Evolutionary conservation across 1,140 invertebrate species (phyloP), one percentile per base, ranked within the genome.

Genomic region (Heliconius himera): DNA sequence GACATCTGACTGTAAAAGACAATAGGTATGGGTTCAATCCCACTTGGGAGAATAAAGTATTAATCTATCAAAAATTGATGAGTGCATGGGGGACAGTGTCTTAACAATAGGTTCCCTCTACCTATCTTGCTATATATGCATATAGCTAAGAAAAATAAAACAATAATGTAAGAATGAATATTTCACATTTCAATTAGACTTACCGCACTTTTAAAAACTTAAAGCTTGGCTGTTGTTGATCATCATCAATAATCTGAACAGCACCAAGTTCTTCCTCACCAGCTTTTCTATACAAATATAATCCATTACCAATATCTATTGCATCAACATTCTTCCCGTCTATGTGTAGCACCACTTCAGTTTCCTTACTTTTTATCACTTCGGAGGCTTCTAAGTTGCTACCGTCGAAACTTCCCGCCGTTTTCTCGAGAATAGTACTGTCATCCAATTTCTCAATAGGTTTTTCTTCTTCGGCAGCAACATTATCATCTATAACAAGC

Each of bases 141-240:
- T 56, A 1, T 8, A 56, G 5, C 51, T 22, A n/a, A 9, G 22
- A 20, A 20, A 54, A 56, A 26, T 1, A 29, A 26, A 66, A 66
- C 22, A 13, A 26, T 26, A 66, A 66, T 4, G 3, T 29, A 66
- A 22, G 11, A 56, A n/a, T 66, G 8, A 66, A 9, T n/a, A 66
- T 66, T 66, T 16, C 60, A 66, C 3, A 11, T 20, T 66, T 3
- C 26, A 66, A 26, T 54, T 5, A 54, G n/a, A 33, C 91, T 94
- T 79, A 95, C 94, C 93, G 88, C 8, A 95, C 94, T 92, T 95
- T 94, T 9, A 95, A 87, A 85, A 93, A 94, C 77, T 95, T 94
- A 82, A 95, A 93, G 76, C 87, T 91, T 1, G 89, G 89, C 74
- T 92, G 88, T 75, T 91, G 88, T 74, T 91, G 87, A 46, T 89